These are phyloP conservation scores for Medauroidea extradentata DNA, from an alignment of 1,140 invertebrate species.

Conservation along the genomic window DNA sequence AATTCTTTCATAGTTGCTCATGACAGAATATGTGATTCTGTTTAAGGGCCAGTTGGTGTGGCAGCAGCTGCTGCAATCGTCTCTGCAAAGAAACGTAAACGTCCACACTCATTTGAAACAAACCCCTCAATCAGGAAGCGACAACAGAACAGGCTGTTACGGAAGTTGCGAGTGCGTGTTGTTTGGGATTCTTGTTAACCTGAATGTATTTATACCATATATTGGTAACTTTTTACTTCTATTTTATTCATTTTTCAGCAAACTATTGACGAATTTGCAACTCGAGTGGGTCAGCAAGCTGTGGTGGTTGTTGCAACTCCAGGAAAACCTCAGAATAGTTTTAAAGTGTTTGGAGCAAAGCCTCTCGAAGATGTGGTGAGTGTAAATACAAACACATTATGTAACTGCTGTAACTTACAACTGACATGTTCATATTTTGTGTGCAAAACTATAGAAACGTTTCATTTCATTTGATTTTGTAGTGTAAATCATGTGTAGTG, in stretches of 20 bases:
- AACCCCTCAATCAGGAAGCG: constrained; percentile 95
- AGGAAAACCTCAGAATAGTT: constrained; percentile 92
- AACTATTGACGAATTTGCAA: constrained; percentile 97
- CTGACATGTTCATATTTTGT: background rate
- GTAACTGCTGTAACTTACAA: background rate
- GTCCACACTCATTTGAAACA: constrained; percentile 95
- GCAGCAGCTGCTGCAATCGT: constrained; percentile 95
- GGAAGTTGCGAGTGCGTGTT: constrained; percentile 72
- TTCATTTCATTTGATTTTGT: background rate
- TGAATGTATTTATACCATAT: background rate
- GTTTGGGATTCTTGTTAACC: background rate
- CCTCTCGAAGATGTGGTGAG: constrained; percentile 89
- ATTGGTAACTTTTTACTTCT: constrained; percentile 10
- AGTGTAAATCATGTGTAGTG: background rate
- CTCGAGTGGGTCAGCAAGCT: constrained; percentile 95
- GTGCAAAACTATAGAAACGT: background rate
- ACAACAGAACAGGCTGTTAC: constrained; percentile 89
- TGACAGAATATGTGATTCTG: too few species aligned
- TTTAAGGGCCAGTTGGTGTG: constrained; percentile 85
- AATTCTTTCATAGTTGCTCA: too few species aligned
- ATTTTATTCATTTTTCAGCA: constrained; percentile 54
- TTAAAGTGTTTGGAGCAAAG: constrained; percentile 95
- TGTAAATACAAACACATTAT: background rate
- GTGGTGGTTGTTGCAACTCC: constrained; percentile 93
- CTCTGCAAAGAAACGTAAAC: constrained; percentile 91